Percentiles rank a stretch among this genome's conserved stretches.
These are phyloP conservation scores for Hyposmocoma kahamanoa DNA, from an alignment of 1,140 invertebrate genomes.

Conservation along the genomic window DNA sequence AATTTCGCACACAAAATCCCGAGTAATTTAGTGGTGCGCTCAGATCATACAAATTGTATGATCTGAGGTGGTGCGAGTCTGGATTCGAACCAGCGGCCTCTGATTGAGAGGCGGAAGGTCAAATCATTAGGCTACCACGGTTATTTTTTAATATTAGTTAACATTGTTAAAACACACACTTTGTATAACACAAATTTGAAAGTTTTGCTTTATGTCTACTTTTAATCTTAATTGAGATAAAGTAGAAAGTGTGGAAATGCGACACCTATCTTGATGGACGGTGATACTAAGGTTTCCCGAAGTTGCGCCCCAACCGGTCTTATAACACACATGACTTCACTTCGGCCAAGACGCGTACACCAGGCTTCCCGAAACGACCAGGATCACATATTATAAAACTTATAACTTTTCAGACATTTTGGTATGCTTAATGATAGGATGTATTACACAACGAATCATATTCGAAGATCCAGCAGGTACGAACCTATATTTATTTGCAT, in stretches of 20 bases:
- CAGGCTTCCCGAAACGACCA: slow-evolving; percentile 23
- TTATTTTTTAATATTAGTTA: no score
- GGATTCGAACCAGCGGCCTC: no score
- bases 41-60: no score
- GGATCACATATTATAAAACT: not conserved
- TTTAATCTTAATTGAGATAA: not conserved
- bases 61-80: no score
- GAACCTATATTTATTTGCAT: slow-evolving; percentile 19
- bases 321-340: slow-evolving; percentile 35
- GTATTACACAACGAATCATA: not conserved
- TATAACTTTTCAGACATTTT: not conserved
- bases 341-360: slow-evolving; percentile 13
- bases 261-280: slow-evolving; percentile 19
- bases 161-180: no score
- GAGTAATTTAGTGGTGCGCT: no score
- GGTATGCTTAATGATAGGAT: not conserved
- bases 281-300: slow-evolving; percentile 31
- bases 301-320: slow-evolving; percentile 31
- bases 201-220: no score
- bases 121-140: no score
- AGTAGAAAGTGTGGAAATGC: slow-evolving; percentile 16
- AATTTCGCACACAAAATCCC: no score
- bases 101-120: no score
- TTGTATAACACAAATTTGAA: no score
- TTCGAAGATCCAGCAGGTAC: not conserved